phyloP scores from a whole-genome alignment of 2,888 invertebrate genomes.

The Philonicus albiceps region DNA sequence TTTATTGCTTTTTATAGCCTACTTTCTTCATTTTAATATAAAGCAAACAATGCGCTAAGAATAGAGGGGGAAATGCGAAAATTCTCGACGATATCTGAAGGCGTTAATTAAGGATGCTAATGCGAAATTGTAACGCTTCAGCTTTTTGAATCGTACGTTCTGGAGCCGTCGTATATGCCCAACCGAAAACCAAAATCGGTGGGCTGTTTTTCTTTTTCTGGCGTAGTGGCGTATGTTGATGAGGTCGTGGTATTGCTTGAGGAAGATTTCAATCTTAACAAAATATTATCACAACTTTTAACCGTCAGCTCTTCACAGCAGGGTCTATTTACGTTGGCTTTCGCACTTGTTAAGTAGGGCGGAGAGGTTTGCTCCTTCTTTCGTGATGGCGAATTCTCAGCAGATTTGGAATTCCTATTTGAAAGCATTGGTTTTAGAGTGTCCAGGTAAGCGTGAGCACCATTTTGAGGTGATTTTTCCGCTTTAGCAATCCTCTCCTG shows the following conservation, averaged over 20 bases:
- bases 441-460: constrained; percentile 43
- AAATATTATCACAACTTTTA: constrained; percentile 55
- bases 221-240: constrained; percentile 55
- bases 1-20: constrained; percentile 29
- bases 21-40: not conserved
- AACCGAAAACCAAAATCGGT: constrained; percentile 50
- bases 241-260: constrained; percentile 49
- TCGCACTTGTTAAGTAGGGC: constrained; percentile 20
- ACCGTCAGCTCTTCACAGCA: constrained; percentile 50
- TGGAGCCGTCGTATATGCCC: constrained; percentile 48
- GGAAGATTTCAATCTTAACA: constrained; percentile 51
- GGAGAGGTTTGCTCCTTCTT: constrained; percentile 38
- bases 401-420: constrained; percentile 51
- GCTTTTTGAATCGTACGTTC: not conserved
- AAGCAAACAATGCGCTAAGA: constrained; percentile 6
- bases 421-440: not conserved
- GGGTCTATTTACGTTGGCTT: constrained; percentile 41
- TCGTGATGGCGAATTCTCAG: constrained; percentile 54
- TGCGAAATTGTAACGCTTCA: not conserved
- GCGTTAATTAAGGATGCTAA: not conserved
- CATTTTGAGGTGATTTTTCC: constrained; percentile 58
- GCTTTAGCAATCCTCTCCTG: constrained; percentile 58
- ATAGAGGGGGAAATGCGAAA: constrained; percentile 4
- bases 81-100: not conserved
- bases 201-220: constrained; percentile 55